These are phyloP conservation scores for Pocillopora meandrina DNA, from an alignment of 92 coral and sea anemone genomes.

Conservation along the genomic window DNA sequence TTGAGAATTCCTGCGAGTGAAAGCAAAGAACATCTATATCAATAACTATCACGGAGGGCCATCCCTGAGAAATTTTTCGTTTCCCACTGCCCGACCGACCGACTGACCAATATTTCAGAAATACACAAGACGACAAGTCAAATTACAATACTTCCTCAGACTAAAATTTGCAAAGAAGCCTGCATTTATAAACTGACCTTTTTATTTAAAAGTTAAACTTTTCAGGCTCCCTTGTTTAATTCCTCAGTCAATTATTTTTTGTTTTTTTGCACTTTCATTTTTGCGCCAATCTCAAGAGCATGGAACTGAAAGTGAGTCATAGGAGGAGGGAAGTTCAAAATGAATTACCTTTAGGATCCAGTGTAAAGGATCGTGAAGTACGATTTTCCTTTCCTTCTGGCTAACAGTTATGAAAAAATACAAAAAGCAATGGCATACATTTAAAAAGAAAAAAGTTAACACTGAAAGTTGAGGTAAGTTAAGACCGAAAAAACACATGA, in stretches of 20 bases:
- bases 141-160: too few species aligned
- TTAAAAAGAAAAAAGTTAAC: neutral
- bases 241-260: too few species aligned
- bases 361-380: neutral
- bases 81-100: too few species aligned
- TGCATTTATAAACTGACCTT: too few species aligned
- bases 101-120: too few species aligned
- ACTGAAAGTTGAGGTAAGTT: neutral
- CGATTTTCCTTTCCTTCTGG: slow-evolving; percentile 12
- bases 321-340: neutral
- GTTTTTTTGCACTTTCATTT: neutral
- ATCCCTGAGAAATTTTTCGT: too few species aligned
- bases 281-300: neutral
- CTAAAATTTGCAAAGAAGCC: too few species aligned
- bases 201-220: too few species aligned
- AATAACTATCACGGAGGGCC: neutral
- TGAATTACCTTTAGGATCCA: slow-evolving; percentile 12
- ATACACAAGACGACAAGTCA: too few species aligned
- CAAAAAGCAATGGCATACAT: neutral
- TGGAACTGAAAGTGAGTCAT: neutral
- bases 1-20: slow-evolving; percentile 39
- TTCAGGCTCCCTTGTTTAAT: too few species aligned
- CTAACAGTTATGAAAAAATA: neutral
- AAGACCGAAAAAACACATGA: neutral
- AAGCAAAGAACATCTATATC: neutral